These are phyloP conservation scores for Agonopterix heracliana DNA, from an alignment of 2,888 invertebrate species.

Conservation along the genomic window DNA sequence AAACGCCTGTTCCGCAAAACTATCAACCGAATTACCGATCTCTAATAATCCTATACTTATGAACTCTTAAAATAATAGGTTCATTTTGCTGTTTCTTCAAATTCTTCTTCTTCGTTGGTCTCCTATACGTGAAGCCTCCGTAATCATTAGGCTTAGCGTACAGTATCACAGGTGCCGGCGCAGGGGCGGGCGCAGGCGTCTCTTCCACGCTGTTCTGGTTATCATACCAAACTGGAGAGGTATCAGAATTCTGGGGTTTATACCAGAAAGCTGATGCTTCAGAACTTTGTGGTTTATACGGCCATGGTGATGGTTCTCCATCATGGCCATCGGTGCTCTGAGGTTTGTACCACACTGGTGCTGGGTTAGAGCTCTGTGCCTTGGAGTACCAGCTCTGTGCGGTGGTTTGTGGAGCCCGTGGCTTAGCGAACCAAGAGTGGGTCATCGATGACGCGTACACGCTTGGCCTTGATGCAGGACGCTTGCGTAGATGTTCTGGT, in stretches of 20 bases:
- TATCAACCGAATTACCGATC: slow-evolving; percentile 7
- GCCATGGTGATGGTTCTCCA: not conserved
- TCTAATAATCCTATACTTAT: slow-evolving; percentile 47
- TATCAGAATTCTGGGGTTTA: no score
- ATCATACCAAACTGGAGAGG: no score
- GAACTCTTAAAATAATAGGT: slow-evolving; percentile 51
- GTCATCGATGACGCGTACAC: slow-evolving; percentile 26
- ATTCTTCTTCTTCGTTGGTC: slow-evolving; percentile 21
- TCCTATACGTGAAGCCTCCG: slow-evolving; percentile 54
- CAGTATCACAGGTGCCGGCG: slow-evolving; percentile 33
- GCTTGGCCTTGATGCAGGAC: not conserved
- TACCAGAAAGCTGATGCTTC: not conserved
- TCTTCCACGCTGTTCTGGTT: no score
- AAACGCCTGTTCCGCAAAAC: no score
- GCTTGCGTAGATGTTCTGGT: not conserved
- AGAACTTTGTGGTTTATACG: not conserved
- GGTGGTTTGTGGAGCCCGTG: slow-evolving; percentile 15
- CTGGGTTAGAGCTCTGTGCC: not conserved
- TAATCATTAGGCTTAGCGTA: slow-evolving; percentile 51
- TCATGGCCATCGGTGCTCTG: no score
- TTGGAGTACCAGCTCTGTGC: slow-evolving; percentile 13
- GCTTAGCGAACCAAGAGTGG: slow-evolving; percentile 18
- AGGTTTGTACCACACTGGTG: not conserved
- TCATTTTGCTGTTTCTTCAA: slow-evolving; percentile 14
- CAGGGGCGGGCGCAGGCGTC: slow-evolving; percentile 10